phyloP scores from a whole-genome alignment of 2,888 invertebrate genomes.

The Autographa gamma region DNA sequence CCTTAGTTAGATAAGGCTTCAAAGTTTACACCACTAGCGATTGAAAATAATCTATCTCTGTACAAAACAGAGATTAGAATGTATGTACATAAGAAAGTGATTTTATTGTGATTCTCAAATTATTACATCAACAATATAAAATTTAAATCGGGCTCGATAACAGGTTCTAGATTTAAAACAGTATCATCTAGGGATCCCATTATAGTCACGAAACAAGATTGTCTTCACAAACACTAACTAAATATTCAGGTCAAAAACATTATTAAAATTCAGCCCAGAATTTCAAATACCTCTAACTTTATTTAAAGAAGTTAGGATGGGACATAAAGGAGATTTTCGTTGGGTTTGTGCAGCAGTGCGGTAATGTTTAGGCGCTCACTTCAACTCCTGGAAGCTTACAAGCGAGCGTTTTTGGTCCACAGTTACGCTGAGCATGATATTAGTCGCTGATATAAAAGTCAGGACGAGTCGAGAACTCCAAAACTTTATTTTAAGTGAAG shows the following conservation, averaged over 20 bases:
- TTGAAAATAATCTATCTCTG: neutral
- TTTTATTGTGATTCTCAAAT: neutral
- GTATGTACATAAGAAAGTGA: neutral
- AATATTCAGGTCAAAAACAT: slow-evolving; percentile 20
- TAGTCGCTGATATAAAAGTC: slow-evolving; percentile 58
- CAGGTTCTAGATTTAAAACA: neutral
- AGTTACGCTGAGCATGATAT: slow-evolving; percentile 54
- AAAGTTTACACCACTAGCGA: neutral
- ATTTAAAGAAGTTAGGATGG: slow-evolving; percentile 57
- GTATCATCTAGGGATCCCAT: too few relatives aligned
- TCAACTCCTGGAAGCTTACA: slow-evolving; percentile 55
- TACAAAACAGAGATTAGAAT: neutral
- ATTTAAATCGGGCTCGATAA: neutral
- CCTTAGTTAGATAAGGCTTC: too few relatives aligned
- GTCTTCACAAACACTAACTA: slow-evolving; percentile 5
- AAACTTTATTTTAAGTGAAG: slow-evolving; percentile 39
- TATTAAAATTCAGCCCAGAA: slow-evolving; percentile 47
- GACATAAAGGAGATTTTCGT: slow-evolving; percentile 60
- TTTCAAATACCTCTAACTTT: slow-evolving; percentile 52
- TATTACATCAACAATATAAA: neutral
- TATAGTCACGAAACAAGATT: neutral
- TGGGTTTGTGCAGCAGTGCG: slow-evolving; percentile 50
- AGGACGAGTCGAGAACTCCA: slow-evolving; percentile 30
- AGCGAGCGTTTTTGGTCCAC: slow-evolving; percentile 60
- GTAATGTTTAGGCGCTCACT: slow-evolving; percentile 39